phyloP scores from a whole-genome alignment of 2,113 vertebrate species.

The Ptilonorhynchus violaceus region DNA sequence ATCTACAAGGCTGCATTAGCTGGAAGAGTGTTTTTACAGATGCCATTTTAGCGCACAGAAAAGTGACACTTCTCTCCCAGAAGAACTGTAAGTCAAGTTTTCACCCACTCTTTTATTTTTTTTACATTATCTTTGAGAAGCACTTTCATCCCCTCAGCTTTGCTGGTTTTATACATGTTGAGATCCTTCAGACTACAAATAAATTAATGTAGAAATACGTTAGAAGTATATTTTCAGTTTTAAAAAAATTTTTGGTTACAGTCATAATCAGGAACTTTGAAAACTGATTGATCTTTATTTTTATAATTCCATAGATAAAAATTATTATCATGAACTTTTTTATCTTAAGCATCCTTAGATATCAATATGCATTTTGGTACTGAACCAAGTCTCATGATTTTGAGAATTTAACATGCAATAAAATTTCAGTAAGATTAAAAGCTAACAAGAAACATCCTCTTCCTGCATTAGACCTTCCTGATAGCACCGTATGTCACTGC shows the following conservation, averaged over 20 bases:
- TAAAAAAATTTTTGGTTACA: background rate
- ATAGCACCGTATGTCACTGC: background rate
- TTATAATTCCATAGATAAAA: background rate
- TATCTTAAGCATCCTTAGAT: background rate
- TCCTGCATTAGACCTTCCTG: background rate
- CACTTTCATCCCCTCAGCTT: conserved; percentile 2
- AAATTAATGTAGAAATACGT: background rate
- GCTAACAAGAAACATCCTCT: background rate
- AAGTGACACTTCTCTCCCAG: background rate
- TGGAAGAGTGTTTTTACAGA: conserved; percentile 16
- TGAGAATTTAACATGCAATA: background rate
- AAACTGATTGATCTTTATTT: background rate
- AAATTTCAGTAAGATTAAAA: background rate
- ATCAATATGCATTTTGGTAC: background rate
- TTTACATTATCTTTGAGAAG: background rate
- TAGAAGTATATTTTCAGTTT: background rate
- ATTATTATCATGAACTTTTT: background rate
- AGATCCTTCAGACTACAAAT: conserved; percentile 5
- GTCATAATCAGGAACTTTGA: background rate
- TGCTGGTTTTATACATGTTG: background rate
- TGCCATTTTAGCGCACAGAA: background rate
- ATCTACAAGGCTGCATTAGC: background rate
- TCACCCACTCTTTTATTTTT: background rate
- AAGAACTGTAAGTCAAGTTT: background rate
- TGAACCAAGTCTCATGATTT: background rate